A percentile compares a stretch with the other conserved stretches of the same genome.
These are phyloP conservation scores for Gadopsis bispinosus DNA, from an alignment of 2,797 vertebrate genomes.

Conservation along the genomic window DNA sequence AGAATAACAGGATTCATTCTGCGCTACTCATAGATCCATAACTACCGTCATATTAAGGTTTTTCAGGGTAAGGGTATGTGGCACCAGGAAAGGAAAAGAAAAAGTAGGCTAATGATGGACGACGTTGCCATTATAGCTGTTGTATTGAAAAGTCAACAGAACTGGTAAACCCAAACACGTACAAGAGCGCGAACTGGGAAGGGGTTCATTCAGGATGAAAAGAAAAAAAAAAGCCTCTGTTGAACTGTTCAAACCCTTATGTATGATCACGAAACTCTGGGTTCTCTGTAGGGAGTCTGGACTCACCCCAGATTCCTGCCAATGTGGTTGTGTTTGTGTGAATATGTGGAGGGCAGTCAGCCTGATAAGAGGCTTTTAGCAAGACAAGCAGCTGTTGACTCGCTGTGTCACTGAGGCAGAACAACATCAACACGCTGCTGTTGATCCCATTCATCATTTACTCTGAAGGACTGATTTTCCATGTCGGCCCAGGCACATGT, in stretches of 20 bases:
- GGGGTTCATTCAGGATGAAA: no score
- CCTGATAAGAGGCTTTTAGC: slow-evolving; percentile 35
- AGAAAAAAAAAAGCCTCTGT: no score
- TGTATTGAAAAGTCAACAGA: neutral
- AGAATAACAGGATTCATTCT: neutral
- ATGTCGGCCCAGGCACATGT: neutral
- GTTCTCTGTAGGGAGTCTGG: slow-evolving; percentile 12
- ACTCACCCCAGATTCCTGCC: slow-evolving; percentile 2
- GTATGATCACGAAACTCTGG: neutral
- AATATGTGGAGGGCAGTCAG: slow-evolving; percentile 20
- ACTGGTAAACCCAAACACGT: neutral
- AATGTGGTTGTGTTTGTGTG: neutral
- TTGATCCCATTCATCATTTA: slow-evolving; percentile 50
- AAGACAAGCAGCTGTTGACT: slow-evolving; percentile 40
- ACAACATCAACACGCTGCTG: slow-evolving; percentile 36
- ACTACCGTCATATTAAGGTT: neutral
- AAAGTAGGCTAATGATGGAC: neutral
- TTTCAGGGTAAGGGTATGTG: neutral
- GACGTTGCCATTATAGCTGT: neutral
- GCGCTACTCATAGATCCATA: neutral
- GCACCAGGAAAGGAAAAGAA: neutral
- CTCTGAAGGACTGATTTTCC: slow-evolving; percentile 37
- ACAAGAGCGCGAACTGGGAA: neutral
- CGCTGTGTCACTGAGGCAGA: slow-evolving; percentile 31
- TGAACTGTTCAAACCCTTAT: neutral